Percentiles rank a stretch among this genome's conserved stretches.
Evolutionary conservation across 2,113 vertebrate genomes (phyloP).

Genomic region (Sander lucioperca): DNA sequence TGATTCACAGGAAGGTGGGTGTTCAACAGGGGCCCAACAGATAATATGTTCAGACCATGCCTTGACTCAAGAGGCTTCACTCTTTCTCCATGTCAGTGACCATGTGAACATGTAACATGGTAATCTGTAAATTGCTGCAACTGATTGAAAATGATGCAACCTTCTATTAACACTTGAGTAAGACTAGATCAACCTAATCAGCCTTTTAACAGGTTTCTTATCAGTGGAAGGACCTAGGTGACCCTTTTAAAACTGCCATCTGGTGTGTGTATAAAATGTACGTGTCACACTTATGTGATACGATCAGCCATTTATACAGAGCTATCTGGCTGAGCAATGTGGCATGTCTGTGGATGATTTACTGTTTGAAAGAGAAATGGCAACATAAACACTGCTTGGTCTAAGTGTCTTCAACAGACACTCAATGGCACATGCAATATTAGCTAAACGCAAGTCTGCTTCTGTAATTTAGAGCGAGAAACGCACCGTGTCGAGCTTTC

Average conservation of each 20-base stretch:
- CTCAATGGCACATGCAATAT: neutral
- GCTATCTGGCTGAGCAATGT: neutral
- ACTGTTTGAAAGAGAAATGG: conserved; percentile 5
- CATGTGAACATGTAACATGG: conserved; percentile 21
- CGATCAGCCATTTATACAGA: conserved; percentile 12
- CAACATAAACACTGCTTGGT: neutral
- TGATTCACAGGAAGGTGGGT: too few species aligned
- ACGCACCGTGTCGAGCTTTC: neutral
- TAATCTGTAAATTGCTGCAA: conserved; percentile 25
- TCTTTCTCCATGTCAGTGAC: neutral
- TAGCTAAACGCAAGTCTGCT: neutral
- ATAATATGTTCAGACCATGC: too few species aligned
- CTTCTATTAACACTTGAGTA: conserved; percentile 5
- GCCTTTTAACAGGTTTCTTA: neutral
- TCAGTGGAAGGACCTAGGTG: neutral
- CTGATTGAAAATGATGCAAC: conserved; percentile 21
- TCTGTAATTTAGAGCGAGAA: conserved; percentile 8
- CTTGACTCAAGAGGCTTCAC: too few species aligned
- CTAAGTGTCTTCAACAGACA: neutral
- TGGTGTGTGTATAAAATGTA: conserved; percentile 14
- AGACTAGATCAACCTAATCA: conserved; percentile 26
- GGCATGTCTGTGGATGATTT: conserved; percentile 15
- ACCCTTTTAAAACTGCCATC: conserved; percentile 22
- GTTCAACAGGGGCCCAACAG: too few species aligned
- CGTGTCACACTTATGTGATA: neutral